Percentiles rank a stretch among this genome's conserved stretches.
Evolutionary conservation across 2,113 vertebrate species (phyloP).

Genomic region (Onychorhynchus coronatus): DNA sequence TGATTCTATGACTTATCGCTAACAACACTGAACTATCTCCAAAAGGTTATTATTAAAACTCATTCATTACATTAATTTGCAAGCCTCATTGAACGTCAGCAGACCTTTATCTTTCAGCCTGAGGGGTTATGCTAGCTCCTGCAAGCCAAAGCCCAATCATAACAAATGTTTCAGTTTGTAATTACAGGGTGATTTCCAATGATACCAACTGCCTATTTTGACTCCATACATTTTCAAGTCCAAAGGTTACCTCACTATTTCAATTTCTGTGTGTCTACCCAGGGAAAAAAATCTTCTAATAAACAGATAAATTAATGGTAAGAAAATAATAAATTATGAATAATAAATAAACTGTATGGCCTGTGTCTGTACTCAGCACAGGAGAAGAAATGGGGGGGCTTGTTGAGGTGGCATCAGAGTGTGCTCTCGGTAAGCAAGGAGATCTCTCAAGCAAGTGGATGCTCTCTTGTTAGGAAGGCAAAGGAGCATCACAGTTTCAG

Average conservation of each 20-base stretch:
- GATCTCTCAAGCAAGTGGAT: neutral
- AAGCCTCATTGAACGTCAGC: slow-evolving; percentile 50
- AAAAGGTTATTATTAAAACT: slow-evolving; percentile 54
- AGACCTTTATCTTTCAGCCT: slow-evolving; percentile 62
- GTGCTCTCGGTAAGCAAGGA: rapidly evolving
- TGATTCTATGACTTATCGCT: neutral
- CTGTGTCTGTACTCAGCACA: rapidly evolving
- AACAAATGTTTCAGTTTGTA: slow-evolving; percentile 42
- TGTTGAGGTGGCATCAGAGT: neutral
- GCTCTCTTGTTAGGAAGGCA: neutral
- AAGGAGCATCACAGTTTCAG: neutral
- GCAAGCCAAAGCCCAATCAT: slow-evolving; percentile 57
- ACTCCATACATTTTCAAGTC: neutral
- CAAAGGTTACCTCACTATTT: slow-evolving; percentile 31
- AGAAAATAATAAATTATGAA: neutral
- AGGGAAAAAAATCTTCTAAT: neutral
- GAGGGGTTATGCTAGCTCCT: slow-evolving; percentile 41
- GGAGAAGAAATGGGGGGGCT: neutral
- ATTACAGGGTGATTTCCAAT: slow-evolving; percentile 64
- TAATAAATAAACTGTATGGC: neutral
- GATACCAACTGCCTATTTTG: slow-evolving; percentile 32
- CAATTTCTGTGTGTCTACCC: neutral
- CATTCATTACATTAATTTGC: slow-evolving; percentile 59
- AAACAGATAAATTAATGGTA: neutral
- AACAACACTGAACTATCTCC: neutral